These are phyloP conservation scores for Lepisosteus osseus DNA, from an alignment of 2,113 vertebrate species.

Conservation along the genomic window DNA sequence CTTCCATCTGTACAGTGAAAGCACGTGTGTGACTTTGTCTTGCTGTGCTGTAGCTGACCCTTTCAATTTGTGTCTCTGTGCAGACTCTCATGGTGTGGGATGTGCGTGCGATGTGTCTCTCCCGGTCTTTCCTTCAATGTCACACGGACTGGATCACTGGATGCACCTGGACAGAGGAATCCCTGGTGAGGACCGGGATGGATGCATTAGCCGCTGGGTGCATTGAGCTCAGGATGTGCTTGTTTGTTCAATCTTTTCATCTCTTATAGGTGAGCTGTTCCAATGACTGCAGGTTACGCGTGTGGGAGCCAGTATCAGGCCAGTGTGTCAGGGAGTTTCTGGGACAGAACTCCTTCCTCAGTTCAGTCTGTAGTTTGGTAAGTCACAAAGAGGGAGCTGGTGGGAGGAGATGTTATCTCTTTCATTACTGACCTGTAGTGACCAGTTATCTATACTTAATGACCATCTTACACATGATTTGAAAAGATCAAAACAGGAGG, in stretches of 20 bases:
- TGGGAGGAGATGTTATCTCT: no score
- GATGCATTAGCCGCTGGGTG: neutral
- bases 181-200: slow-evolving; percentile 45
- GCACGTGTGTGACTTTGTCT: neutral
- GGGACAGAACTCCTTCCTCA: slow-evolving; percentile 64
- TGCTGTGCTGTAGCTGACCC: neutral
- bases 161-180: slow-evolving; percentile 68
- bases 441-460: no score
- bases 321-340: slow-evolving; percentile 57
- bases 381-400: slow-evolving; percentile 30
- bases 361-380: slow-evolving; percentile 66
- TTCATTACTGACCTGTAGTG: no score
- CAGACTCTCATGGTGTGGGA: slow-evolving; percentile 77
- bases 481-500: no score
- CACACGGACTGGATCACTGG: slow-evolving; percentile 84
- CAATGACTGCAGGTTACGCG: slow-evolving; percentile 67
- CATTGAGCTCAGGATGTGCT: neutral
- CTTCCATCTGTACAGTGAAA: no score
- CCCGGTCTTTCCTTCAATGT: slow-evolving; percentile 57
- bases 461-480: no score
- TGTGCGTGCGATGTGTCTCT: slow-evolving; percentile 43
- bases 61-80: slow-evolving; percentile 8
- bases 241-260: slow-evolving; percentile 4
- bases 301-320: slow-evolving; percentile 66
- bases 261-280: slow-evolving; percentile 69